Evolutionary conservation across 2,113 vertebrate genomes (phyloP).

Genomic region (Gadus macrocephalus): DNA sequence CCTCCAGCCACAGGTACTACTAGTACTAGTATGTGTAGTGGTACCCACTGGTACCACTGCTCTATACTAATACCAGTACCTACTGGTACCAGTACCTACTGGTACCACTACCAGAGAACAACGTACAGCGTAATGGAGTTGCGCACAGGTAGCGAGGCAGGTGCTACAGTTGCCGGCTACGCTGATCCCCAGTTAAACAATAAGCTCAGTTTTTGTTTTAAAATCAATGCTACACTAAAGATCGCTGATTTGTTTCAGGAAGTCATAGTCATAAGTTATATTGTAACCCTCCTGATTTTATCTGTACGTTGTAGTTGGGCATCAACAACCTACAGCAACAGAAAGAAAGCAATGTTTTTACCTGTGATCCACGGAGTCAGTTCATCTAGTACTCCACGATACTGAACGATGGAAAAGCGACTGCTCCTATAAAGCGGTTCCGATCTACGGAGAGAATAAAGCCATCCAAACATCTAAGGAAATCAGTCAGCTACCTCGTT

Average conservation of each 20-base stretch:
- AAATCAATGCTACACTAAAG: not conserved
- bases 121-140: too few species aligned
- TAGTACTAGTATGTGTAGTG: too few species aligned
- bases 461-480: not conserved
- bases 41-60: too few species aligned
- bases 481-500: not conserved
- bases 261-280: not conserved
- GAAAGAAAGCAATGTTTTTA: constrained; percentile 1
- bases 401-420: not conserved
- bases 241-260: not conserved
- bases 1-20: too few species aligned
- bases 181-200: too few species aligned
- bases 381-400: not conserved
- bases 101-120: too few species aligned
- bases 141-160: too few species aligned
- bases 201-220: not conserved
- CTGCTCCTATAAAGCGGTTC: not conserved
- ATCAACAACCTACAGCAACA: not conserved
- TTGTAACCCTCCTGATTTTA: not conserved
- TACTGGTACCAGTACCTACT: too few species aligned
- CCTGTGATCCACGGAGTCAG: not conserved
- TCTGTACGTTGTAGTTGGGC: not conserved
- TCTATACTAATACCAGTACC: too few species aligned
- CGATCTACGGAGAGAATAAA: not conserved
- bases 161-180: too few species aligned